phyloP scores from a whole-genome alignment of 2,113 vertebrate species.

The Silurus asotus region DNA sequence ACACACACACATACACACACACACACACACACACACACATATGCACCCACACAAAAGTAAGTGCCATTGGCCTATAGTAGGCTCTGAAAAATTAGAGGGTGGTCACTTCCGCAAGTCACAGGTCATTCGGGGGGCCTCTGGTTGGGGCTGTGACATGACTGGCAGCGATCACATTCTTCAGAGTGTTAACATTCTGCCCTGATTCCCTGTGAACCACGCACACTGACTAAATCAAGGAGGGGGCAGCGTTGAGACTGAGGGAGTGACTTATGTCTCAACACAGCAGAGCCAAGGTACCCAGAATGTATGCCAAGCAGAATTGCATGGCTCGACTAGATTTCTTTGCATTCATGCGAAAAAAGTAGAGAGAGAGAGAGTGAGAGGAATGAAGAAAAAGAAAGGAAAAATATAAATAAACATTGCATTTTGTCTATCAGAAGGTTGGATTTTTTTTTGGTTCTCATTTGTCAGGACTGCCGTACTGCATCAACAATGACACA shows the following conservation, averaged over 20 bases:
- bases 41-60: conserved; percentile 23
- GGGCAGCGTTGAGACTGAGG: conserved; percentile 55
- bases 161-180: conserved; percentile 73
- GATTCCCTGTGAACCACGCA: conserved; percentile 68
- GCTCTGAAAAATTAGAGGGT: conserved; percentile 38
- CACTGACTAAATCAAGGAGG: conserved; percentile 60
- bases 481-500: background rate
- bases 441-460: background rate
- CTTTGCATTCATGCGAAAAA: background rate
- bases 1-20: conserved; percentile 21
- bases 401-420: background rate
- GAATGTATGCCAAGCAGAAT: conserved; percentile 21
- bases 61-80: conserved; percentile 52
- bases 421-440: background rate
- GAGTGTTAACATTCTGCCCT: conserved; percentile 74
- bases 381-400: background rate
- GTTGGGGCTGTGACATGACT: conserved; percentile 61
- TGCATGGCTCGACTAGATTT: conserved; percentile 4
- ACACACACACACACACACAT: conserved; percentile 21
- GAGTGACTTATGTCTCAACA: conserved; percentile 42
- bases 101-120: conserved; percentile 62
- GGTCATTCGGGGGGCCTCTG: conserved; percentile 67
- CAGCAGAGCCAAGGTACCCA: background rate
- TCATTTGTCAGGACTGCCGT: background rate
- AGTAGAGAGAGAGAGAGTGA: background rate